Conservation (phyloP, 2,797 vertebrate genomes). For the Periophthalmus magnuspinnatus region DNA sequence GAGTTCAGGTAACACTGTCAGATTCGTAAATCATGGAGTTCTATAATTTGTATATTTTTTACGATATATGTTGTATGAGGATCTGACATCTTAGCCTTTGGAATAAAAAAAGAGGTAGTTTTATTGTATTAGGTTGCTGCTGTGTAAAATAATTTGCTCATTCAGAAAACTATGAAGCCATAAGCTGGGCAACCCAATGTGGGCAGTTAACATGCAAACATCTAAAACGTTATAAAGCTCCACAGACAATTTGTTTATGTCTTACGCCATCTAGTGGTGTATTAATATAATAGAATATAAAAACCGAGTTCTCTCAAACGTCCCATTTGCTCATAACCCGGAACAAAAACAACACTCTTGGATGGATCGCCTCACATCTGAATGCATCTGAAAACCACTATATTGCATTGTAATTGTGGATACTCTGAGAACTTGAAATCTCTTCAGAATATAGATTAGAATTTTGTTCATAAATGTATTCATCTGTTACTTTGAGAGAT, state of each 20-base stretch:
- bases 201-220: not conserved
- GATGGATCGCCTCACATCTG: not conserved
- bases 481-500: conserved; percentile 18
- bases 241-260: not conserved
- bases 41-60: not conserved
- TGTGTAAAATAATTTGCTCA: not conserved
- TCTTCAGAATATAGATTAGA: not conserved
- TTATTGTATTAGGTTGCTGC: too few relatives aligned
- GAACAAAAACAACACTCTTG: conserved; percentile 42
- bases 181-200: not conserved
- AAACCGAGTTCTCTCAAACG: conserved; percentile 19
- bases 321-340: conserved; percentile 37
- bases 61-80: not conserved
- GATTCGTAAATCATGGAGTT: not conserved
- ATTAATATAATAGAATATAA: not conserved
- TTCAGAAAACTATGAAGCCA: not conserved
- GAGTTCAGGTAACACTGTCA: conserved; percentile 27
- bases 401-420: not conserved
- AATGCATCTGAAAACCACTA: not conserved
- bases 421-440: not conserved
- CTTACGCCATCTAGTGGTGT: conserved; percentile 36
- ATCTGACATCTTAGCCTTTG: not conserved
- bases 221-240: not conserved
- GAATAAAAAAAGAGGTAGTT: not conserved
- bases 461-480: conserved; percentile 35